A percentile compares a stretch with the other conserved stretches of the same genome.
Conservation (phyloP, 2,888 invertebrate genomes). For the Teleiodes luculella region DNA sequence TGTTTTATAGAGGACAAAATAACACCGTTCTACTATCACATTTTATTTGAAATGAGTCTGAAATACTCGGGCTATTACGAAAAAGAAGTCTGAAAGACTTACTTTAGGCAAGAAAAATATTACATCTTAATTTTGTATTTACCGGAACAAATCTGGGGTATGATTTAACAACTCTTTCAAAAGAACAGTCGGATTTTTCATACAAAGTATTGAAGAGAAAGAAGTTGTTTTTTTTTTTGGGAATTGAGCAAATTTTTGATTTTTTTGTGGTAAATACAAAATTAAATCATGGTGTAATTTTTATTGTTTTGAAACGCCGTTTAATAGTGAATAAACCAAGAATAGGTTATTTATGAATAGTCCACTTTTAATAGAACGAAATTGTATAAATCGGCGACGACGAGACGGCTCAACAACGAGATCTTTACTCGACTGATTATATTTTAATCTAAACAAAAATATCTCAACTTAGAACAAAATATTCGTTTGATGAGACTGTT, state of each 20-base stretch:
- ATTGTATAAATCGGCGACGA: constrained; percentile 32
- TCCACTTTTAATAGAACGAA: background rate
- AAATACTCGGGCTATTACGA: background rate
- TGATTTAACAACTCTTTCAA: too few relatives aligned
- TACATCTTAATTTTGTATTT: too few relatives aligned
- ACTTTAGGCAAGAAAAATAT: background rate
- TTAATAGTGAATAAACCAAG: background rate
- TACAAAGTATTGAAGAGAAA: too few relatives aligned
- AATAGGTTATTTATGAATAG: background rate
- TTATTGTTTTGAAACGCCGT: background rate
- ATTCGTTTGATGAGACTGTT: constrained; percentile 68
- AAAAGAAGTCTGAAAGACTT: background rate
- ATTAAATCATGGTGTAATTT: too few relatives aligned
- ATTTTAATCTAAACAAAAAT: constrained; percentile 48
- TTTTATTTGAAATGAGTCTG: background rate
- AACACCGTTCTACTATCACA: too few relatives aligned
- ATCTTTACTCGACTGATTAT: constrained; percentile 68
- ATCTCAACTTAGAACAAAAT: constrained; percentile 72
- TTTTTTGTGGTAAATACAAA: too few relatives aligned
- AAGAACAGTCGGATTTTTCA: too few relatives aligned
- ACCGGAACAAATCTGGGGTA: too few relatives aligned
- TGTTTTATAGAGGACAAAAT: too few relatives aligned
- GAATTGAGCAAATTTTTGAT: too few relatives aligned
- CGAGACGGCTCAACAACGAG: constrained; percentile 50
- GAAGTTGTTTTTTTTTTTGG: too few relatives aligned